Evolutionary conservation across 2,888 invertebrate species (phyloP).

Genomic region (Idaea dimidiata): DNA sequence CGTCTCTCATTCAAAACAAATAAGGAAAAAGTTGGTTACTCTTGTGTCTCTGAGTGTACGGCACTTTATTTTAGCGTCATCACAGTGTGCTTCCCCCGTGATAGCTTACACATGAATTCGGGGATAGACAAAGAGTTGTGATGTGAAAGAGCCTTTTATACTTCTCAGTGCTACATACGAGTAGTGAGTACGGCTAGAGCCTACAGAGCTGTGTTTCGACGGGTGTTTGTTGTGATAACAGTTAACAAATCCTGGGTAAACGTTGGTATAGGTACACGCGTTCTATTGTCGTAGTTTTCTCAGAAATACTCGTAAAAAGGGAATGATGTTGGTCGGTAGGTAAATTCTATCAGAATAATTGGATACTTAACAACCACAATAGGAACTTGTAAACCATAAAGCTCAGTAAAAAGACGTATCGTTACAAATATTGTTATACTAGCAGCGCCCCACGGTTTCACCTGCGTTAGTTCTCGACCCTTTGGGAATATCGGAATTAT

Average conservation of each 20-base stretch:
- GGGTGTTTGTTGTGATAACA: constrained; percentile 55
- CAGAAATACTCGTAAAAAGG: background rate
- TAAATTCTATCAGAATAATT: background rate
- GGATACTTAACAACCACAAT: no score
- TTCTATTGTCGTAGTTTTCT: background rate
- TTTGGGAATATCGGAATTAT: no score
- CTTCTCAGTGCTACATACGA: constrained; percentile 34
- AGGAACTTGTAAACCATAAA: no score
- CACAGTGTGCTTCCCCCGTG: constrained; percentile 46
- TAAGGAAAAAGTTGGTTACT: background rate
- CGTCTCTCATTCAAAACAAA: background rate
- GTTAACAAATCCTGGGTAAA: constrained; percentile 40
- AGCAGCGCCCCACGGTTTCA: no score
- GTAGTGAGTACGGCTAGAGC: constrained; percentile 11
- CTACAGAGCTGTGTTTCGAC: constrained; percentile 35
- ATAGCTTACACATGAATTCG: constrained; percentile 64
- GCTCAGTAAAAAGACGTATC: no score
- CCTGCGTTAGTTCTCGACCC: no score
- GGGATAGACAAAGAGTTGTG: constrained; percentile 62
- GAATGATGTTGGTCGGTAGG: background rate
- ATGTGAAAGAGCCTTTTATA: constrained; percentile 63
- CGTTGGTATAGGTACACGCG: constrained; percentile 15
- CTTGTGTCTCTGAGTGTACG: constrained; percentile 45
- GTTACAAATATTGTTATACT: no score
- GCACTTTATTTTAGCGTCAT: constrained; percentile 58